phyloP scores from a whole-genome alignment of 2,888 invertebrate species.

The Adineta ricciae region DNA sequence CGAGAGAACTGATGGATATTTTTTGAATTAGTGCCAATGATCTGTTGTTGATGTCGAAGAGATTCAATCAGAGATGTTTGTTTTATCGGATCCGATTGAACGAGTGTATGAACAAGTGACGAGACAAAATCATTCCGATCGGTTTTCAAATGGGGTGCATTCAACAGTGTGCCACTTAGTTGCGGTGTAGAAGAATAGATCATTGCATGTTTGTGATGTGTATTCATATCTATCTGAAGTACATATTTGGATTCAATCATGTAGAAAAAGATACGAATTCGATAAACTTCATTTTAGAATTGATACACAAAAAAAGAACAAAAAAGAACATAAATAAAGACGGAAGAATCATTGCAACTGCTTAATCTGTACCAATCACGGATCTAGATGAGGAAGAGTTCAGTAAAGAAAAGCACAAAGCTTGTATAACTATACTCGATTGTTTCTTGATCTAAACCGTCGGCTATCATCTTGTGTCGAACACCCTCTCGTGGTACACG shows the following conservation, averaged over 20 bases:
- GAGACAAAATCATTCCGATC: neutral
- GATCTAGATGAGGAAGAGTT: neutral
- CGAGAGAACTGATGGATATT: conserved; percentile 1
- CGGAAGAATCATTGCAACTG: neutral
- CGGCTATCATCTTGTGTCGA: neutral
- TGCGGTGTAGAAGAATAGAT: neutral
- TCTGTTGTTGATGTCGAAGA: conserved; percentile 23
- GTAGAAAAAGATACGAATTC: neutral
- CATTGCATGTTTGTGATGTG: neutral
- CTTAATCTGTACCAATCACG: neutral
- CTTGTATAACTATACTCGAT: neutral
- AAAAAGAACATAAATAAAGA: neutral
- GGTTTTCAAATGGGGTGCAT: neutral
- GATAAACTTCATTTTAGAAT: neutral
- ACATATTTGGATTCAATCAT: neutral
- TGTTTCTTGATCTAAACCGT: neutral
- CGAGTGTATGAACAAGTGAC: neutral
- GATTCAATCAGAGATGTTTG: conserved; percentile 22
- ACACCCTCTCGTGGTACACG: conserved; percentile 1
- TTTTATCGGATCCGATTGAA: neutral
- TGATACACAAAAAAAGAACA: neutral
- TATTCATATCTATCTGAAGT: neutral
- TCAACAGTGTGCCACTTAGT: neutral
- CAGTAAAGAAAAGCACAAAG: too few relatives aligned
- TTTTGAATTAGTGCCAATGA: conserved; percentile 10